Percentiles rank a stretch among this genome's conserved stretches.
Evolutionary conservation across 1,140 invertebrate genomes (phyloP).

Genomic region (Aphaenogaster rudis): DNA sequence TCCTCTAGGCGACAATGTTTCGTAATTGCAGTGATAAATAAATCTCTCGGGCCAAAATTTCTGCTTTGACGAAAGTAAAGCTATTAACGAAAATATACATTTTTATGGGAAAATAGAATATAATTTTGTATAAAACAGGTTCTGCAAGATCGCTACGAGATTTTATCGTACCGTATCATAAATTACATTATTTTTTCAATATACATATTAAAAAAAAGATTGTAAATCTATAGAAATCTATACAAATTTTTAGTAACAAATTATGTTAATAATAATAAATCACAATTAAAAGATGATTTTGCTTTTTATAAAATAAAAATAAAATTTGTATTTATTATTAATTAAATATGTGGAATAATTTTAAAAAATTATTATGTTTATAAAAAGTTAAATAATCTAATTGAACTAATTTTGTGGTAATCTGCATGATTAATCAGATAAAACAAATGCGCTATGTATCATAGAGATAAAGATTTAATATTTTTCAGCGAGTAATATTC

Average conservation of each 20-base stretch:
- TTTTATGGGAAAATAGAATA: neutral
- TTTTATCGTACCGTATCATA: neutral
- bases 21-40: slow-evolving; percentile 51
- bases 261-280: neutral
- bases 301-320: neutral
- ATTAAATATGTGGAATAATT: neutral
- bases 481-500: neutral
- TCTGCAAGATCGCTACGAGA: neutral
- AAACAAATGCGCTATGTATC: neutral
- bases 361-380: slow-evolving; percentile 1
- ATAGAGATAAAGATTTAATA: neutral
- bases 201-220: neutral
- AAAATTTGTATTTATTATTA: slow-evolving; percentile 15
- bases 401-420: neutral
- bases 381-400: neutral
- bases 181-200: neutral
- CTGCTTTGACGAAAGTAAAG: neutral
- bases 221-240: neutral
- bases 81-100: slow-evolving; percentile 1
- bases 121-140: neutral
- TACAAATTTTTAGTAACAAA: neutral
- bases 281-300: neutral
- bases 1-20: slow-evolving; percentile 15
- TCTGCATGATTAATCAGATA: neutral
- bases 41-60: slow-evolving; percentile 33